Base-by-base conservation (phyloP, 2,888 invertebrate species). In the Drosophila meridiana region DNA sequence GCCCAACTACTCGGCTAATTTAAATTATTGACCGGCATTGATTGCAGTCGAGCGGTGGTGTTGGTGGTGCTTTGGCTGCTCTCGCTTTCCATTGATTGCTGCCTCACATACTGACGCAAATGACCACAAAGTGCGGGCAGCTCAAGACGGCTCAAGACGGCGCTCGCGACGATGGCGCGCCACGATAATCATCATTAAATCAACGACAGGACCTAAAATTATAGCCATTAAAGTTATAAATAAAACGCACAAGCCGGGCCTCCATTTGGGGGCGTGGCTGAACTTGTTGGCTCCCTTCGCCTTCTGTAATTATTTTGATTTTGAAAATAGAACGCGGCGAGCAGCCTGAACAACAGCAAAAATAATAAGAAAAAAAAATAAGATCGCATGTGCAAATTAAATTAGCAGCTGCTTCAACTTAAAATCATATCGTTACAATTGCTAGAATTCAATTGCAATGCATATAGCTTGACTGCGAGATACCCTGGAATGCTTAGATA, bases 181-280 rank as follows among this genome's bases (percentile, higher is more conserved):
- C 72, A 73, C 73, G 73, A 89, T 83, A 87, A 87, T 84, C 85
- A 89, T 89, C 87, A 89, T 87, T 89, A 87, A 89, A 87, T 78
- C 88, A 80, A 87, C 89, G 80, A 72, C 83, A 74, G 64, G 76
- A 77, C 82, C 81, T 79, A 83, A 85, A 89, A 87, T 87, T 89
- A 87, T 89, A 89, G 65, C 89, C 88, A 89, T 87, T 87, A 89
- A 87, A 83, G 85, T 82, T 89, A 87, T 87, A 87, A 87, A 87
- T 89, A 87, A 87, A 89, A 80, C 67, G 71, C 56, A 67, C 55
- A 71, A 74, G 56, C 47, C 76, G 45, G 63, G 76, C 76, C 76
- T 65, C 76, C 78, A 43, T 66, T 73, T 68, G 78, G 57, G 70
- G 88, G 84, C 83, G 84, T 85, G 84, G 50, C 69, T 53, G 45